Base-by-base conservation (phyloP, 1,140 invertebrate genomes). In the Papilio glaucus region DNA sequence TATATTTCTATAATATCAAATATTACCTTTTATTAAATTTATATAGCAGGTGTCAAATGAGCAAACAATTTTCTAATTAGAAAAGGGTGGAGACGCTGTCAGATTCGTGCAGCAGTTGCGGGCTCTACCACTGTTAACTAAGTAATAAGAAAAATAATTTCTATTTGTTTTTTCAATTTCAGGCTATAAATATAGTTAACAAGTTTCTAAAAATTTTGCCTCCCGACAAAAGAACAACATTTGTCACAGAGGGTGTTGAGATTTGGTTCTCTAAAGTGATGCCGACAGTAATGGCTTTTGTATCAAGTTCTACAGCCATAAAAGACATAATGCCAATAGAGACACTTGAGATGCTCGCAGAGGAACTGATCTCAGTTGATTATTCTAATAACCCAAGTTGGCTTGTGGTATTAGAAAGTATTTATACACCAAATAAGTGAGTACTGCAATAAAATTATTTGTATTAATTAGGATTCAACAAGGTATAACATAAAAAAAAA, bases 241-340 rank as follows among this genome's bases (percentile, higher is more conserved):
- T 93, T 86, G 79, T 92, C 0, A 77, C 80, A 67, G 75, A 79
- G 6, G 83, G 85, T 10, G 41, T 93, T 42, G 70, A 81, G 26
- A 69, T 85, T 39, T 93, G 89, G 89, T 92, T 93, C 69, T 83
- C 82, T 49, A 84, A 81, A 61, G 62, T 93, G 8, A 78, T 93
- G 62, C 88, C 89, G 6, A 79, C 75, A 39, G 72, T 85, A 12
- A 83, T 88, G 70, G 13, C 67, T 0, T 72, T 72, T 37, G 18
- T 42, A 39, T 72, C 42, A 67, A 72, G 10, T 26, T 24, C 29
- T 12, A 80, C 77, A 72, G 41, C n/a, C 0, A 45, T 60, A 9
- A 77, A 78, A 29, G 38, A 71, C 8, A 65, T 75, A 65, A 68
- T 74, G 4, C 65, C 73, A 68, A 70, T 92, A 26, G 83, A 87